Conservation (phyloP, 2,888 invertebrate genomes). For the Tipula vernalis region DNA sequence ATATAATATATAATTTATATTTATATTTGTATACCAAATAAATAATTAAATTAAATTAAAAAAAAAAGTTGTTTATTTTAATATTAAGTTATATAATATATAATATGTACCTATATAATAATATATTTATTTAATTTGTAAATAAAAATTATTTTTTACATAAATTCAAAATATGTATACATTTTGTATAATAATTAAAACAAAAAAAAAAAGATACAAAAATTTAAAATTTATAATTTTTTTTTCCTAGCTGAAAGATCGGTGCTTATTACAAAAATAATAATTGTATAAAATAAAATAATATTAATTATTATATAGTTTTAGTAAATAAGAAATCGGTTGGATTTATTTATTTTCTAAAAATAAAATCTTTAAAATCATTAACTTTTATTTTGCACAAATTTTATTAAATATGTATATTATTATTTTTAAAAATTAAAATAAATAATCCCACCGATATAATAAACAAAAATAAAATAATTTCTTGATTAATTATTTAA, state of each 20-base stretch:
- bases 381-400: constrained; percentile 6
- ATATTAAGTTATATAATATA: background rate
- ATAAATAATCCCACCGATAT: background rate
- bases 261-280: constrained; percentile 30
- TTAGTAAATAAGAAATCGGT: background rate
- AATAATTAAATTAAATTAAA: background rate
- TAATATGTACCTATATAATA: background rate
- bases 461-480: background rate
- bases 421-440: background rate
- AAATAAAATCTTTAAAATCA: background rate
- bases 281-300: background rate
- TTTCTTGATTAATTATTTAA: background rate
- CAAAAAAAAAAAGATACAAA: background rate
- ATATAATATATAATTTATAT: background rate
- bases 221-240: background rate
- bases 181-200: background rate
- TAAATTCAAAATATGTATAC: too few relatives aligned
- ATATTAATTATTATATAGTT: background rate
- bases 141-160: background rate
- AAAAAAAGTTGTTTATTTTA: background rate
- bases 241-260: constrained; percentile 35
- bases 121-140: background rate
- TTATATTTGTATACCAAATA: background rate
- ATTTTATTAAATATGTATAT: background rate
- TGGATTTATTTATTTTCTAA: constrained; percentile 7